Base-by-base conservation (phyloP, 2,888 invertebrate species). In the Diarsia mendica region DNA sequence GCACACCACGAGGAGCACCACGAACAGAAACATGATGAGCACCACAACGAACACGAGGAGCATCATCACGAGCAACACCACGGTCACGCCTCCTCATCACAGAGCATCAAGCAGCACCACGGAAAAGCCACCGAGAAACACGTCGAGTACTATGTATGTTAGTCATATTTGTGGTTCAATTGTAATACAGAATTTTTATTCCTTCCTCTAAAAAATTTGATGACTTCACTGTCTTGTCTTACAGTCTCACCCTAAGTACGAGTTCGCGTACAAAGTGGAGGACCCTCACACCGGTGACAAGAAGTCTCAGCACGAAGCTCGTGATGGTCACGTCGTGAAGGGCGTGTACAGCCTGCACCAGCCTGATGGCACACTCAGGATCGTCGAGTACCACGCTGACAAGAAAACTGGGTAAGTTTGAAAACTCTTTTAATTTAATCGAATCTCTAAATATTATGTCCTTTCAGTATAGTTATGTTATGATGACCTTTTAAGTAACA, bases 251-350 rank as follows among this genome's bases (percentile, higher is more conserved):
- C 94, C 96, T 48, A 95, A 95, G 89, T 96, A 96, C 89, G 93
- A 94, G 88, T 95, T 94, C 89, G 93, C 94, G 85, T 96, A 96
- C 88, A 92, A 95, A 58, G 95, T 95, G 13, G 92, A 94, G 78
- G 97, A 97, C 82, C 94, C 92, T 3, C 96, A 97, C 82, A 96
- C 96, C 51, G 96, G 95, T 11, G 96, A 97, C 92, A 91, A 94
- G 86, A 96, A 97, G 90, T 93, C 92, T 84, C 96, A 96, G 89
- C 91, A 93, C 75, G 96, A 97, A 91, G 89, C 93, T 80, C 93
- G 95, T 67, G 95, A 96, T 91, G 97, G 97, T 6, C 95, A 97
- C 87, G 94, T 93, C 60, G 97, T 97, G 74, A 95, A 96, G 89
- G 97, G 97, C 60, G 95, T 96, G 86, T 97, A 97, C 90, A 94